Conservation (phyloP, 2,888 invertebrate genomes). For the Hyalella azteca region DNA sequence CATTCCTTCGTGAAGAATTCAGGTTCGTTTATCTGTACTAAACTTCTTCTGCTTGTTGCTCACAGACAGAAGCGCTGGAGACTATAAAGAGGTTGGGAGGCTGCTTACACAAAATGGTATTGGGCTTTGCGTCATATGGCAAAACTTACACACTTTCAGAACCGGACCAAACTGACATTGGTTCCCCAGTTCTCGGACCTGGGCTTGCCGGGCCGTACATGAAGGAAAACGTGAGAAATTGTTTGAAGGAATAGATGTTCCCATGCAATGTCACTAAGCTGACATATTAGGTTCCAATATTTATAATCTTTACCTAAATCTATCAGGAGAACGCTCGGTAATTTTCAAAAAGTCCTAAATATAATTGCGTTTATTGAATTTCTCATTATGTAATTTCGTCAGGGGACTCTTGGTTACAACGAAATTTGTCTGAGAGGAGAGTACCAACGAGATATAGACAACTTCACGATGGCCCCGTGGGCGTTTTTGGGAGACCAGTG, state of each 20-base stretch:
- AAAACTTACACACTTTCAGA: constrained; percentile 71
- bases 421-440: constrained; percentile 67
- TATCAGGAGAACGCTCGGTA: no score
- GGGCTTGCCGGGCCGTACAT: constrained; percentile 82
- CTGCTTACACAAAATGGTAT: constrained; percentile 76
- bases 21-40: no score
- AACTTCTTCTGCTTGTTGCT: background rate
- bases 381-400: background rate
- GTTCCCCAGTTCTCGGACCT: constrained; percentile 66
- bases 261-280: background rate
- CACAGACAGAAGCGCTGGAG: constrained; percentile 1
- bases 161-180: constrained; percentile 65
- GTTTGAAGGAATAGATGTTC: background rate
- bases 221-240: constrained; percentile 71
- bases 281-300: background rate
- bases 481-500: constrained; percentile 23
- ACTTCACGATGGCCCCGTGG: constrained; percentile 63
- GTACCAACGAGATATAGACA: constrained; percentile 78
- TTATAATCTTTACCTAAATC: no score
- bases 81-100: constrained; percentile 76
- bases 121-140: constrained; percentile 85
- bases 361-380: background rate
- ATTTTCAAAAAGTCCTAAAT: no score
- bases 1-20: no score
- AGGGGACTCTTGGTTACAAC: constrained; percentile 82